These are phyloP conservation scores for Zaprionus camerounensis DNA, from an alignment of 1,140 invertebrate species.

Conservation along the genomic window DNA sequence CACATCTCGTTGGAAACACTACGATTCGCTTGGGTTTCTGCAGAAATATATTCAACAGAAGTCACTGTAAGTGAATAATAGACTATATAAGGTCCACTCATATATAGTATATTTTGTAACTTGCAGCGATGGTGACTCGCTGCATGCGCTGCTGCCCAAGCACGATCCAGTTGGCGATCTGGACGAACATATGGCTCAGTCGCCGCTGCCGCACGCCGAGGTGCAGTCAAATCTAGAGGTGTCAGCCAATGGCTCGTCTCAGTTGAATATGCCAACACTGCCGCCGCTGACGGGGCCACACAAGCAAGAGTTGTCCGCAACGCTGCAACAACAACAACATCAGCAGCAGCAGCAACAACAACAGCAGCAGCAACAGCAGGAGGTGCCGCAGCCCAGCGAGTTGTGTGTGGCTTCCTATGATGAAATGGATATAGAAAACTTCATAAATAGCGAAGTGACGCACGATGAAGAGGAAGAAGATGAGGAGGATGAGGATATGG, in stretches of 20 bases:
- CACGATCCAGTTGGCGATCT: conserved; percentile 55
- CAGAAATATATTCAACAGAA: conserved; percentile 80
- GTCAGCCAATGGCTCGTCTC: conserved; percentile 47
- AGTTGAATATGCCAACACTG: conserved; percentile 60
- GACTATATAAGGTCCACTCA: background rate
- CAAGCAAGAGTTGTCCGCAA: conserved; percentile 47
- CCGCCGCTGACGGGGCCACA: conserved; percentile 65
- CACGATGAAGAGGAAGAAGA: conserved; percentile 63
- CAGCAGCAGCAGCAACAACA: conserved; percentile 8
- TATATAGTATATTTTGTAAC: background rate
- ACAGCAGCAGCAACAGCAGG: conserved; percentile 43
- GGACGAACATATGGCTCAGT: conserved; percentile 63
- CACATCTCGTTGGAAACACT: conserved; percentile 79
- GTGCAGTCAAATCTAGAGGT: conserved; percentile 49
- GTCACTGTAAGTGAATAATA: conserved; percentile 55
- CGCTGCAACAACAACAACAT: conserved; percentile 43
- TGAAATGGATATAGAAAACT: conserved; percentile 81
- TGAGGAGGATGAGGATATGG: conserved; percentile 68
- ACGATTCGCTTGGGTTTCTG: conserved; percentile 75
- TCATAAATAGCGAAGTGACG: conserved; percentile 73
- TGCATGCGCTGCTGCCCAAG: conserved; percentile 67
- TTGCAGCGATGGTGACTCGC: conserved; percentile 60
- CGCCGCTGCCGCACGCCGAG: conserved; percentile 48
- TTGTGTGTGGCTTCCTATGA: conserved; percentile 70
- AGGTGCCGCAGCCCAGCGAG: conserved; percentile 57